Base-by-base conservation (phyloP, 2,797 vertebrate genomes). In the Martes flavigula region DNA sequence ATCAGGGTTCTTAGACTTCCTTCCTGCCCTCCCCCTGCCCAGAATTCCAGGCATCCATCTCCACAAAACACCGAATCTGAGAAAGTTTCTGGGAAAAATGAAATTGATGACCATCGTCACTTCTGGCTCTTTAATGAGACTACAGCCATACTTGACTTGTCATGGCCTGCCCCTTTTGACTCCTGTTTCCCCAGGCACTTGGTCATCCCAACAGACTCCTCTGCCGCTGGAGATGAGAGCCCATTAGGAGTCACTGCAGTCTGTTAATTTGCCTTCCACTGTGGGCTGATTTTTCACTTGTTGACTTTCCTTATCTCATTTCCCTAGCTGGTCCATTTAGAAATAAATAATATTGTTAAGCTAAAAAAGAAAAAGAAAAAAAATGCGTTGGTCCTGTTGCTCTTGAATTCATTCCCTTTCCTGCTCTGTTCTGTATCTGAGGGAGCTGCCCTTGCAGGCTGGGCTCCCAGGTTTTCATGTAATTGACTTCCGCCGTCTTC, bases 271-370 rank as follows among this genome's bases (percentile, higher is more conserved):
- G 79, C 66, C 30, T 96, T 94, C 66, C 43, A 25, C 4, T 32
- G 82, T 40, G 78, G 58, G 54, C 38, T 95, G 83, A 54, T 30
- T 81, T 93, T 92, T 92, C 40, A 35, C 62, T 79, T 89, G 86
- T 90, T 94, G 86, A 70, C 56, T 90, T 87, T 75, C 54, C 46
- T 73, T 85, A 85, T 94, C 81, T 94, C 46, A 12, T 94, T 85
- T 90, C 88, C 77, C 48, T 96, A n/a, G 12, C 56, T 90, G n/a
- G 35, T 92, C 58, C 64, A 48, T 38, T 92, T 95, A 66, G 82
- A 93, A 92, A 66, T 77, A 86, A 83, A 89, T 75, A 84, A 84
- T 66, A 90, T 14, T 25, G 66, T 87, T 38, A 77, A 86, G 40
- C 84, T 81, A 62, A 60, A 77, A 77, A 35, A 46, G 38, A 54